Percentiles rank a stretch among this genome's conserved stretches.
Evolutionary conservation across 2,797 vertebrate genomes (phyloP).

Genomic region (Parauchenoglanis punctatus): DNA sequence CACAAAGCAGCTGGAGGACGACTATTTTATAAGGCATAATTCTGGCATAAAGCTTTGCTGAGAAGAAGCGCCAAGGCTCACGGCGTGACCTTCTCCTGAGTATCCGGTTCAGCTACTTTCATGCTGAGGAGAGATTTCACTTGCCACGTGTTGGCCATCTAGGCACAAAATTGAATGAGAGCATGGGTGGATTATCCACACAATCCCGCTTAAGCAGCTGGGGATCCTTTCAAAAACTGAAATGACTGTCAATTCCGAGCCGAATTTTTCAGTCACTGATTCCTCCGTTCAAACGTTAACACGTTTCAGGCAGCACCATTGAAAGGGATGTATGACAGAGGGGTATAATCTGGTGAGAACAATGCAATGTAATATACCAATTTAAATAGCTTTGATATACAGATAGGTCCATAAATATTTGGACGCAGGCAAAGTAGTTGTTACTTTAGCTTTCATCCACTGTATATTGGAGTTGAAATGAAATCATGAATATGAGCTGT

Average conservation of each 20-base stretch:
- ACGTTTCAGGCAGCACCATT: background rate
- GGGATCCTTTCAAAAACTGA: slow-evolving; percentile 52
- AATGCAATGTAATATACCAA: background rate
- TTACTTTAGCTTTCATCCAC: background rate
- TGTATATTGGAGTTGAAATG: background rate
- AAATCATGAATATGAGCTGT: background rate
- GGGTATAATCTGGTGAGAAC: slow-evolving; percentile 20
- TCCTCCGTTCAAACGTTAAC: slow-evolving; percentile 11
- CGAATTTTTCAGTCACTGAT: slow-evolving; percentile 49
- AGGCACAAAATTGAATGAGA: slow-evolving; percentile 53
- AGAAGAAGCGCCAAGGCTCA: slow-evolving; percentile 31
- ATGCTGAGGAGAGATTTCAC: slow-evolving; percentile 43
- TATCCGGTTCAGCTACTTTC: slow-evolving; percentile 33
- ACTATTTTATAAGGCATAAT: slow-evolving; percentile 40
- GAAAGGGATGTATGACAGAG: background rate
- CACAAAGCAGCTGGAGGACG: background rate
- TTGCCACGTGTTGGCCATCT: slow-evolving; percentile 50
- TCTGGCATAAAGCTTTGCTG: slow-evolving; percentile 22
- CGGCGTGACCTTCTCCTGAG: slow-evolving; percentile 46
- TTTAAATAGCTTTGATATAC: background rate
- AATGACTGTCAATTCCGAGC: slow-evolving; percentile 46
- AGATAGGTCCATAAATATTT: background rate
- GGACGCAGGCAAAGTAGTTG: no score
- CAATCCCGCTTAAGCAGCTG: slow-evolving; percentile 55
- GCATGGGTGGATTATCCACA: slow-evolving; percentile 53